phyloP scores from a whole-genome alignment of 2,797 vertebrate genomes.

The Cyprinella venusta region DNA sequence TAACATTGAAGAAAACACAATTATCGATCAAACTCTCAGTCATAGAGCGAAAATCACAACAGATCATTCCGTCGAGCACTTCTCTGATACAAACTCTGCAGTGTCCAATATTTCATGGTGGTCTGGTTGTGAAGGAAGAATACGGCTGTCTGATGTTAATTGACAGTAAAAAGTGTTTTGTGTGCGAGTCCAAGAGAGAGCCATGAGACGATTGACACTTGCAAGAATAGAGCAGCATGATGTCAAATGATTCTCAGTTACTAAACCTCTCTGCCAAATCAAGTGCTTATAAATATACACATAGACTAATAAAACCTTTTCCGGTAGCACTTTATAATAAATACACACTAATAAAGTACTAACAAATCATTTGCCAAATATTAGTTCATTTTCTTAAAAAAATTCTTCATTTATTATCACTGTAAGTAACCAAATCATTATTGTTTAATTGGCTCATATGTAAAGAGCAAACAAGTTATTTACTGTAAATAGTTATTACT shows the following conservation, averaged over 20 bases:
- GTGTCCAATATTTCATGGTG: slow-evolving; percentile 6
- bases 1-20: slow-evolving; percentile 16
- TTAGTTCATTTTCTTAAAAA: no score
- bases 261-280: slow-evolving; percentile 1
- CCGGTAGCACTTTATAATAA: no score
- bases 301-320: not conserved
- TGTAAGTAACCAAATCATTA: no score
- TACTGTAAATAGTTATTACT: no score
- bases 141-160: slow-evolving; percentile 6
- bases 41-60: slow-evolving; percentile 28
- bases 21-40: slow-evolving; percentile 33
- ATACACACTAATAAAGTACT: not conserved
- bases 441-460: no score
- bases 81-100: slow-evolving; percentile 17
- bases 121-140: not conserved
- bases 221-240: slow-evolving; percentile 24
- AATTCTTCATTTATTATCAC: no score
- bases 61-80: slow-evolving; percentile 5
- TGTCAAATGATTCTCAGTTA: slow-evolving; percentile 6
- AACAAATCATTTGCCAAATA: no score
- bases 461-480: no score
- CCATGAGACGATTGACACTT: slow-evolving; percentile 29
- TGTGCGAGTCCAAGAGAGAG: slow-evolving; percentile 39
- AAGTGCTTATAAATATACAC: not conserved
- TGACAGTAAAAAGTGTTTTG: slow-evolving; percentile 45